Base-by-base conservation (phyloP, 2,888 invertebrate species). In the Dascillus cervinus region DNA sequence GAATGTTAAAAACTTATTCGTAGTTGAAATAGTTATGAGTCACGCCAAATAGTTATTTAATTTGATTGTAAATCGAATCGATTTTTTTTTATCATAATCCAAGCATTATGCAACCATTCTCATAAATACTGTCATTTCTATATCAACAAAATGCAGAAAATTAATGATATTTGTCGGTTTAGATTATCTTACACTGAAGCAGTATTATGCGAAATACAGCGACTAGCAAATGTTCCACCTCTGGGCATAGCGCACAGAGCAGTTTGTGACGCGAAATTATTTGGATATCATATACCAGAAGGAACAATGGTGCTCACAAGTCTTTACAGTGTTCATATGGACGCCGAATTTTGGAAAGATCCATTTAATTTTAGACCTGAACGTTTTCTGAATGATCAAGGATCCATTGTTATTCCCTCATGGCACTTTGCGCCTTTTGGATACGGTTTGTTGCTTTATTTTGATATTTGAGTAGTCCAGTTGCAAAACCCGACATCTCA, bases 361-460 rank as follows among this genome's bases (percentile, higher is more conserved):
- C 78, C 82, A 0, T 47, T 68, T 1, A 54, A 52, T 26, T 82
- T 82, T 52, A 60, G 66, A 3, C 82, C 82, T 0, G 75, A 79
- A 46, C 66, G 82, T 26, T 82, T 82, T 59, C 55, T 82, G 19
- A 57, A 69, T 22, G 67, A 43, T 46, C 65, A 72, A 11, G 75
- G 75, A 6, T 70, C 72, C 20, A 32, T 56, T 11, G 12, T 33
- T 5, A 49, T 47, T 41, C 68, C 66, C 42, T 67, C 71, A 29
- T 75, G 72, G 42, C 64, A 72, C 44, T 69, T 74, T 49, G 70
- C 76, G 34, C 71, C 75, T 5, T 84, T 82, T 51, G 82, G 83
- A 37, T 62, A 73, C 53, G 82, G 83, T 81, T 59, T 15, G 15
- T 26, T 8, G 4, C 4, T 6, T 22, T 26, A 38, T 24, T 6